Evolutionary conservation across 2,113 vertebrate genomes (phyloP).

Genomic region (Datnioides undecimradiatus): DNA sequence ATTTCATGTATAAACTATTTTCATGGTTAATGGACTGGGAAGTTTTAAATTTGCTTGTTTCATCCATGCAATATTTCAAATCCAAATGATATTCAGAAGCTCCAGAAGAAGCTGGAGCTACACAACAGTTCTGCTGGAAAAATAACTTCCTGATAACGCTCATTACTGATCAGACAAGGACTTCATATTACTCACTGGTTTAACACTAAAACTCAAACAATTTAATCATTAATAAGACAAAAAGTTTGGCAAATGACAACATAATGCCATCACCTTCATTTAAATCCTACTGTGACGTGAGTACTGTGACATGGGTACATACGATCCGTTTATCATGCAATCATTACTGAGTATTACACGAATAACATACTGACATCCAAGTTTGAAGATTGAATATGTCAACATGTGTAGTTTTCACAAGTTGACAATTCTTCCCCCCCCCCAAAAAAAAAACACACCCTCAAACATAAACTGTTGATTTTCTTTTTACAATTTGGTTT

Average conservation of each 20-base stretch:
- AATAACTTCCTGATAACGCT: not conserved
- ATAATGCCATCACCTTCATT: not conserved
- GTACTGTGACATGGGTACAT: too few relatives aligned
- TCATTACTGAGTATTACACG: constrained; percentile 6
- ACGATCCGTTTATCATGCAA: too few relatives aligned
- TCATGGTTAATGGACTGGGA: not conserved
- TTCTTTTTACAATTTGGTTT: constrained; percentile 13
- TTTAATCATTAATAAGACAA: not conserved
- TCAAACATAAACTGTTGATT: constrained; percentile 27
- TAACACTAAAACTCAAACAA: not conserved
- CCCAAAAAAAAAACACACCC: not conserved
- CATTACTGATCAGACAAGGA: not conserved
- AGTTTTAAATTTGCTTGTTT: not conserved
- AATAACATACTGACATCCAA: not conserved
- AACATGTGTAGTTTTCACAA: constrained; percentile 14
- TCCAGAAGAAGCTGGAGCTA: not conserved
- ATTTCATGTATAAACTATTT: not conserved
- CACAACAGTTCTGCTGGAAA: not conserved
- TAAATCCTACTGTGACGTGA: too few relatives aligned
- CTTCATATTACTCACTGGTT: not conserved
- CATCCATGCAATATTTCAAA: not conserved
- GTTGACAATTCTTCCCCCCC: not conserved
- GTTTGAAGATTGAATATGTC: constrained; percentile 4
- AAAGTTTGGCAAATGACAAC: not conserved
- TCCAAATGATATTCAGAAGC: not conserved